Evolutionary conservation across 2,888 invertebrate genomes (phyloP).

Genomic region (Julus scanicus): DNA sequence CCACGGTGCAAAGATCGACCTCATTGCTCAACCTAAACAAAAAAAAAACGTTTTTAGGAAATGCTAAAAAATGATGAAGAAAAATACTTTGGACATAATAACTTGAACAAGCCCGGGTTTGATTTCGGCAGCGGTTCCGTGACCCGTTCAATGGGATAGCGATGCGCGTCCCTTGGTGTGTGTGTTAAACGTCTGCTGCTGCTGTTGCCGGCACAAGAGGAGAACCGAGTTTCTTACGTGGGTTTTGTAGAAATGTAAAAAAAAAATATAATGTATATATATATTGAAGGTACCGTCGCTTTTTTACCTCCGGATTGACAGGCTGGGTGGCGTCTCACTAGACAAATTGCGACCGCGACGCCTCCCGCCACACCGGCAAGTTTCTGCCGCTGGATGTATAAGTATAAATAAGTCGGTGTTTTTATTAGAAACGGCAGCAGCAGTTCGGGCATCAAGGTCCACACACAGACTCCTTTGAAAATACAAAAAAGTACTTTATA

Average conservation of each 20-base stretch:
- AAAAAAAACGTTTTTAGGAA: not conserved
- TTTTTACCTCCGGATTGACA: not conserved
- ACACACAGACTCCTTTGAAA: not conserved
- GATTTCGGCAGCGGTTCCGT: not conserved
- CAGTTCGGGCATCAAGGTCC: slow-evolving; percentile 1
- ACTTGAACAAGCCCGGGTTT: not conserved
- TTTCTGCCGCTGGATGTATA: too few species aligned
- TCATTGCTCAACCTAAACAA: not conserved
- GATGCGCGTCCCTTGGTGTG: not conserved
- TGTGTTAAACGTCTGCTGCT: not conserved
- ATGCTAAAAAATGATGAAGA: not conserved
- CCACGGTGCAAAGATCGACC: not conserved
- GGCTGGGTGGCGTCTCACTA: not conserved
- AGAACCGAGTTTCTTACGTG: not conserved
- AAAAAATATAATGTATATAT: slow-evolving; percentile 7
- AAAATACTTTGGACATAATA: not conserved
- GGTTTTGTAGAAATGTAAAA: slow-evolving; percentile 15
- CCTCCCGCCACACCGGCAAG: too few species aligned
- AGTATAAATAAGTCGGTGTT: not conserved
- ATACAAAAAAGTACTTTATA: not conserved
- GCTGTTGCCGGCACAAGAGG: not conserved
- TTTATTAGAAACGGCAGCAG: not conserved
- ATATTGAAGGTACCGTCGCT: not conserved
- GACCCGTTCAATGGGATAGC: not conserved
- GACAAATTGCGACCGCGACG: too few species aligned